Percentiles rank a stretch among this genome's conserved stretches.
Conservation (phyloP, 2,797 vertebrate genomes). For the Salarias fasciatus region DNA sequence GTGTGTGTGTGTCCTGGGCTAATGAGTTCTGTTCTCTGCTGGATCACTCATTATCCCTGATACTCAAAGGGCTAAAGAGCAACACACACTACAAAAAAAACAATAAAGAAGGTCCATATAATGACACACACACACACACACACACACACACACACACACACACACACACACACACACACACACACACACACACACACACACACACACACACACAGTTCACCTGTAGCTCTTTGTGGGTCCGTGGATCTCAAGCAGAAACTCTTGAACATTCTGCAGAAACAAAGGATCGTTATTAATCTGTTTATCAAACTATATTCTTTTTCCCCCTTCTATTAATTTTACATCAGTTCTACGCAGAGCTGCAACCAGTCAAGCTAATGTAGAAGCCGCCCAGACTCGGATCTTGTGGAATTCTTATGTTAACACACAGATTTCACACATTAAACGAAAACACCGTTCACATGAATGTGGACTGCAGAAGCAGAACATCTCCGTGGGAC, state of each 20-base stretch:
- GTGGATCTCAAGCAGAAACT: slow-evolving; percentile 85
- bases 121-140: not conserved
- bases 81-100: not conserved
- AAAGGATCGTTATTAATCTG: slow-evolving; percentile 4
- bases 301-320: too few relatives aligned
- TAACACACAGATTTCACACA: too few relatives aligned
- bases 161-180: slow-evolving; percentile 10
- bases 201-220: slow-evolving; percentile 71
- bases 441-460: too few relatives aligned
- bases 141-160: not conserved
- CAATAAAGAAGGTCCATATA: not conserved
- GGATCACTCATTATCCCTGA: slow-evolving; percentile 29
- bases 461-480: too few relatives aligned
- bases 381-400: too few relatives aligned
- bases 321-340: too few relatives aligned
- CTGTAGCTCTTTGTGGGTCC: slow-evolving; percentile 82
- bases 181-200: slow-evolving; percentile 13
- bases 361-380: too few relatives aligned
- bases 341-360: too few relatives aligned
- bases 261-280: slow-evolving; percentile 85
- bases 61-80: not conserved
- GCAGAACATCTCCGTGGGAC: too few relatives aligned
- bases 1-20: too few relatives aligned
- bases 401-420: too few relatives aligned
- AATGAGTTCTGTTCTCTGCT: slow-evolving; percentile 22